Evolutionary conservation across 2,113 vertebrate genomes (phyloP), one percentile per base, ranked within the genome.

Genomic region (Panthera uncia): DNA sequence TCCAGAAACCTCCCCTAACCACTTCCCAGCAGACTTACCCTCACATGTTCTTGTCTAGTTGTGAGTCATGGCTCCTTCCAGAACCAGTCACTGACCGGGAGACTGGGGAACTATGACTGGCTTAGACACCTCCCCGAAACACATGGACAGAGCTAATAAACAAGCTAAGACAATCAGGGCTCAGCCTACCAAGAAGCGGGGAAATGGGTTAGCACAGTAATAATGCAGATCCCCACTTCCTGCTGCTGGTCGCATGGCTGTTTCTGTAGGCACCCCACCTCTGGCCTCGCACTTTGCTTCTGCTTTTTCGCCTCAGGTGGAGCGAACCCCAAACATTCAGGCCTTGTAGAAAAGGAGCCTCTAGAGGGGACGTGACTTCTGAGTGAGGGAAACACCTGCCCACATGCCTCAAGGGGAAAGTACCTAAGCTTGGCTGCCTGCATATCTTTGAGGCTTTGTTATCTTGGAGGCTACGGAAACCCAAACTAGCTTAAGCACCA

Each of bases 141-240:
- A 45, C 33, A 4, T 13, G 48, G 36, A 14, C 15, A 36, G 83
- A 45, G 38, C 29, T 81, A 81, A 90, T 38, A 65, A n/a, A 85
- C 65, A 68, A 83, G 63, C 69, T 81, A 65, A 84, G 84, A 84
- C 76, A 84, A 45, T 68, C 25, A 25, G 8, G 55, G 57, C 57
- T 61, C 57, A 57, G 10, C 16, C 50, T 41, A 61, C n/a, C 27
- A 29, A 74, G 48, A 73, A 74, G 55, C 8, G 71, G 65, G 18
- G 36, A 85, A 83, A 90, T 55, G 16, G 45, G 71, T 95, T 84
- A 89, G 65, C 41, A 85, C 74, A 78, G 94, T 23, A 85, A 66
- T 66, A 57, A 88, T 81, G 65, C 31, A 94, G 38, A 52, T n/a
- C 41, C 25, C 55, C 25, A 68, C 69, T 31, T 93, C 48, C 52